These are phyloP conservation scores for Zosterops pallidus DNA, from an alignment of 2,113 vertebrate genomes.

Conservation along the genomic window DNA sequence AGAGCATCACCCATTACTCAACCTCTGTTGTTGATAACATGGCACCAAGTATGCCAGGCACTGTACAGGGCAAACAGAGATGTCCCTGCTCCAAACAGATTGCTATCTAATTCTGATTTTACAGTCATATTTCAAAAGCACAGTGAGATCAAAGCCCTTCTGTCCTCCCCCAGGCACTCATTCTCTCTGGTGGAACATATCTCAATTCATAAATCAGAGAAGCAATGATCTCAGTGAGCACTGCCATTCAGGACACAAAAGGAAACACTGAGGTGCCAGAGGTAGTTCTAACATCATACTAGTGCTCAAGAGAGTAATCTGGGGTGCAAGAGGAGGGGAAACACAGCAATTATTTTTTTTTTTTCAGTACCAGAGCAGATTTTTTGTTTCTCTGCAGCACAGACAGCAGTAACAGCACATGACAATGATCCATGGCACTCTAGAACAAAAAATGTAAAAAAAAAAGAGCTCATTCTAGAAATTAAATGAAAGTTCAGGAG, in stretches of 20 bases:
- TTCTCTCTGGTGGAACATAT: constrained; percentile 42
- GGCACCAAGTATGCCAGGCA: background rate
- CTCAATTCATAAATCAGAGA: background rate
- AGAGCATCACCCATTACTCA: background rate
- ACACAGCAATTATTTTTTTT: background rate
- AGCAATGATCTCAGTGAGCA: background rate
- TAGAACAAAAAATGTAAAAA: background rate
- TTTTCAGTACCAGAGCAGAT: background rate
- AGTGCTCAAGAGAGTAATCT: background rate
- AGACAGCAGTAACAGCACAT: background rate
- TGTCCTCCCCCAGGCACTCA: constrained; percentile 24
- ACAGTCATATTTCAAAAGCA: constrained; percentile 55
- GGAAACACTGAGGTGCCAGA: background rate
- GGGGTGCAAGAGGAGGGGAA: background rate
- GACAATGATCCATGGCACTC: background rate
- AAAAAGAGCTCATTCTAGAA: background rate
- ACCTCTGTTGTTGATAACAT: background rate
- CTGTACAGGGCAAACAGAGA: background rate
- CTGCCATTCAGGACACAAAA: background rate
- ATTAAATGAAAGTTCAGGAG: background rate
- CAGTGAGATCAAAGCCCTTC: constrained; percentile 52
- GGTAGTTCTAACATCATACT: background rate
- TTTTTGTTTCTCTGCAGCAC: background rate
- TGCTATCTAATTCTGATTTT: constrained; percentile 60
- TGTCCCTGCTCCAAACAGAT: constrained; percentile 48